phyloP scores from a whole-genome alignment of 2,113 vertebrate genomes.

The Phaetusa simplex region DNA sequence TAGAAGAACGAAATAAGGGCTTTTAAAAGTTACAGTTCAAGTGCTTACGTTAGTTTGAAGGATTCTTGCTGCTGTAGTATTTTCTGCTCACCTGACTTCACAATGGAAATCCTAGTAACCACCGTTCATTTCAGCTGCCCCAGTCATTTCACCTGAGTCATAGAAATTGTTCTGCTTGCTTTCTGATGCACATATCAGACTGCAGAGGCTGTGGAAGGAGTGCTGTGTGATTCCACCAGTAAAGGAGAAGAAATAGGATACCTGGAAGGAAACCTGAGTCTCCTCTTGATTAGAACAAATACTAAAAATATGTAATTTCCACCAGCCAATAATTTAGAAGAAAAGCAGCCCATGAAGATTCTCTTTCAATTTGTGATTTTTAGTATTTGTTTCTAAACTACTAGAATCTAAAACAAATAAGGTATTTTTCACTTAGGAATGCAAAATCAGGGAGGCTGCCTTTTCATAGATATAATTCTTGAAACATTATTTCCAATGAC shows the following conservation, averaged over 20 bases:
- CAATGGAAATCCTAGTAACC: background rate
- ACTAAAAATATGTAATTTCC: background rate
- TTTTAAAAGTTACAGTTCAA: background rate
- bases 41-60: background rate
- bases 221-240: background rate
- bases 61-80: background rate
- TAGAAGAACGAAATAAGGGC: background rate
- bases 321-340: background rate
- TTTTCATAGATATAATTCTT: background rate
- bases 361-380: background rate
- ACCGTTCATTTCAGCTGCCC: background rate
- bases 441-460: background rate
- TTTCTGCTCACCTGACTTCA: conserved; percentile 4
- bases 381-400: background rate
- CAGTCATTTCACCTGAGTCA: background rate
- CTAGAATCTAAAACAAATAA: background rate
- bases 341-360: background rate
- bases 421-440: background rate
- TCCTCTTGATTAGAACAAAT: background rate
- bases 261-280: background rate
- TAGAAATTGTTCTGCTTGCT: background rate
- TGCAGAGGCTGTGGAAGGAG: background rate
- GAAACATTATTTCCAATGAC: background rate
- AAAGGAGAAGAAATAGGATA: background rate
- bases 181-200: background rate